Base-by-base conservation (phyloP, 2,888 invertebrate genomes). In the Plutella xylostella region DNA sequence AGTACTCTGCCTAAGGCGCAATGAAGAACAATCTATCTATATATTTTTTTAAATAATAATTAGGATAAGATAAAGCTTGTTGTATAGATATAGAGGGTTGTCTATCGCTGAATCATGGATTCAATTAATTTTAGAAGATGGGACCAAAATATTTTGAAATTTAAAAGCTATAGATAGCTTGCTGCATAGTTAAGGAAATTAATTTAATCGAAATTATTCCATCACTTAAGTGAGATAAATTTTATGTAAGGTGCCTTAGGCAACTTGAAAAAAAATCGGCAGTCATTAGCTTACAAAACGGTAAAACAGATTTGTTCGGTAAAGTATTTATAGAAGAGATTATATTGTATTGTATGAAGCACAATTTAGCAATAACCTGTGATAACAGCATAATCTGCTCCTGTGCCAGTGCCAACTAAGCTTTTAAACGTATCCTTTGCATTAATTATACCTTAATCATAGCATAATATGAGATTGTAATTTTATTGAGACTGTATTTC, bases 281-380 rank as follows among this genome's bases (percentile, higher is more conserved):
- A n/a, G n/a, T n/a, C n/a, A n/a, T n/a, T n/a, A n/a, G n/a, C n/a
- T n/a, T n/a, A n/a, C n/a, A n/a, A n/a, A n/a, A n/a, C n/a, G n/a
- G n/a, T n/a, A n/a, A n/a, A n/a, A n/a, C n/a, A n/a, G n/a, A n/a
- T n/a, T n/a, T n/a, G n/a, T n/a, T n/a, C n/a, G n/a, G n/a, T n/a
- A n/a, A n/a, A n/a, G n/a, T n/a, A n/a, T n/a, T n/a, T n/a, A n/a
- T n/a, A n/a, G n/a, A 39, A 39, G 39, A 39, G 39, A 39, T 39
- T 39, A 25, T 25, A 34, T 34, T n/a, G n/a, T n/a, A n/a, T n/a
- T n/a, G n/a, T n/a, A n/a, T n/a, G 25, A 39, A 39, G 39, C 39
- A 39, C 39, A 71, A 63, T 56, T 63, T 57, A 51, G 53, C 59
- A 65, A 64, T 58, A 44, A 63, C 64, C 73, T 78, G 79, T 78